A percentile compares a stretch with the other conserved stretches of the same genome.
Conservation (phyloP, 2,888 invertebrate genomes). For the Acanthosepion esculentum region DNA sequence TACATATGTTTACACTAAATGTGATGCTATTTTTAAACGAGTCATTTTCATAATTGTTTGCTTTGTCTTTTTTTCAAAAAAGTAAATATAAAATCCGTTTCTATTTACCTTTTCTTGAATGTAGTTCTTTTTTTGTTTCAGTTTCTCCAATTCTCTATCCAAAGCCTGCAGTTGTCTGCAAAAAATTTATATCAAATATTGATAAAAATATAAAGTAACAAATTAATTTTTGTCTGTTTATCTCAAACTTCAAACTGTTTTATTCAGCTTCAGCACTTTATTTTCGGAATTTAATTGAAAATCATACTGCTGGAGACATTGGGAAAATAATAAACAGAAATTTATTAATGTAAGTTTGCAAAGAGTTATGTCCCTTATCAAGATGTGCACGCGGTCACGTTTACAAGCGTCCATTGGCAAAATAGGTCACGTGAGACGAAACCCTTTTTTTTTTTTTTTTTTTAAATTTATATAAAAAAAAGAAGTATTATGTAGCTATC, state of each 20-base stretch:
- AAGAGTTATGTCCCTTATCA: background rate
- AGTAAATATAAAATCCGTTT: too few relatives aligned
- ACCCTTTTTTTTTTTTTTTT: background rate
- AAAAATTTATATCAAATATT: constrained; percentile 4
- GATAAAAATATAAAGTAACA: background rate
- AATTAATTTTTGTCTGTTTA: background rate
- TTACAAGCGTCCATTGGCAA: background rate
- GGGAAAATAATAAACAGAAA: too few relatives aligned
- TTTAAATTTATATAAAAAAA: too few relatives aligned
- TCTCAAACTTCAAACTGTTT: too few relatives aligned
- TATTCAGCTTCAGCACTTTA: too few relatives aligned
- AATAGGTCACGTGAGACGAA: background rate
- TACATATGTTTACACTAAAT: too few relatives aligned
- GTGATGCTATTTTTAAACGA: too few relatives aligned
- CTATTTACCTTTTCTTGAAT: constrained; percentile 67
- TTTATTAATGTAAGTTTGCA: background rate
- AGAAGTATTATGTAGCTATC: too few relatives aligned
- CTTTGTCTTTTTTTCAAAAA: too few relatives aligned
- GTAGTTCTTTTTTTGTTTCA: constrained; percentile 74
- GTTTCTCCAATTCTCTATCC: constrained; percentile 83
- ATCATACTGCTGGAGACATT: too few relatives aligned
- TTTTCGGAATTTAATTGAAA: too few relatives aligned
- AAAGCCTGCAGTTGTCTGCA: constrained; percentile 80
- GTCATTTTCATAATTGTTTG: too few relatives aligned
- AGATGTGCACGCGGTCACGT: background rate